phyloP scores from a whole-genome alignment of 2,888 invertebrate genomes.

The Hyppa rectilinea region DNA sequence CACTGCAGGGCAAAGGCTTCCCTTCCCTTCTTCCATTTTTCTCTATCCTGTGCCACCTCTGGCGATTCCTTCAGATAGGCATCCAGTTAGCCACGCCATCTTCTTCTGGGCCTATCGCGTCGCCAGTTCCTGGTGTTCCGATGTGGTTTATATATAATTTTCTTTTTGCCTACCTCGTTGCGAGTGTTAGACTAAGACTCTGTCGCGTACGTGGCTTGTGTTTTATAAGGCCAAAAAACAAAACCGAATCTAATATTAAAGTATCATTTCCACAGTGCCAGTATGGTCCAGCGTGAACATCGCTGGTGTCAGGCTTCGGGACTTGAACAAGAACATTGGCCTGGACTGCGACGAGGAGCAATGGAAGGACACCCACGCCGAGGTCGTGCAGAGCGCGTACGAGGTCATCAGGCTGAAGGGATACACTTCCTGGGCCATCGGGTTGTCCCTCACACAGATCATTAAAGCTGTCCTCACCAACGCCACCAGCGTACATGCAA shows the following conservation, averaged over 20 bases:
- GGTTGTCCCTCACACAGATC: slow-evolving; percentile 94
- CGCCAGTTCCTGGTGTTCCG: no score
- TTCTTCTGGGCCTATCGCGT: no score
- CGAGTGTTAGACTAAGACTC: no score
- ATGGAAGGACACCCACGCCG: slow-evolving; percentile 94
- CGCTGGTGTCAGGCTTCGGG: slow-evolving; percentile 95
- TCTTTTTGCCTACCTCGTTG: background rate
- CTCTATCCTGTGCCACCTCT: no score
- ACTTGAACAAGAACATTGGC: slow-evolving; percentile 94
- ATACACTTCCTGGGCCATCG: slow-evolving; percentile 98
- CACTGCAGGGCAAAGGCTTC: no score
- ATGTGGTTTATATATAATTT: no score
- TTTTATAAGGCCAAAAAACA: background rate
- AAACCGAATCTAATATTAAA: background rate
- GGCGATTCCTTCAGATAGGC: no score
- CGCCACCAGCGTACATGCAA: slow-evolving; percentile 93
- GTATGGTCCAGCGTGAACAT: slow-evolving; percentile 98
- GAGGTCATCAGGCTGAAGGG: slow-evolving; percentile 97
- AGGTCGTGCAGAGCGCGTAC: slow-evolving; percentile 96
- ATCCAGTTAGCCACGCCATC: no score
- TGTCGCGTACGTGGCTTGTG: background rate
- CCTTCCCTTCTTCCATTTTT: no score
- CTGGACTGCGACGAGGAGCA: slow-evolving; percentile 93
- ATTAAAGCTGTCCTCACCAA: slow-evolving; percentile 94
- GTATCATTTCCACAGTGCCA: slow-evolving; percentile 91